Evolutionary conservation across 2,113 vertebrate species (phyloP).

Genomic region (Onychostruthus taczanowskii): DNA sequence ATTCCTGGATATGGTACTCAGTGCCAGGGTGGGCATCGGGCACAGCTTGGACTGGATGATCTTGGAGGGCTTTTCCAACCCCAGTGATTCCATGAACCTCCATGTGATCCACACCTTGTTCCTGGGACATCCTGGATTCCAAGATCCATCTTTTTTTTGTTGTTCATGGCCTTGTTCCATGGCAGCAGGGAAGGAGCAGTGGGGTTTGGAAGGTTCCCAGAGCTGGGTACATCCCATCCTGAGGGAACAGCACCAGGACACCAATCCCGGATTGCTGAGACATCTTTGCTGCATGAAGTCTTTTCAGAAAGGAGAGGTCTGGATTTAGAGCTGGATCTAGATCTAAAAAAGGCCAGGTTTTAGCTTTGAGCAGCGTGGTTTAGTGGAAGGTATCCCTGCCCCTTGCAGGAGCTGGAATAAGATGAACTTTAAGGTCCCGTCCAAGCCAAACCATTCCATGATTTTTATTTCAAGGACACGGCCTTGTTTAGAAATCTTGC

Average conservation of each 20-base stretch:
- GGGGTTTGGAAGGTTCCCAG: neutral
- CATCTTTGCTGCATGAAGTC: neutral
- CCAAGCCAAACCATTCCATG: neutral
- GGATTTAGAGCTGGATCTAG: neutral
- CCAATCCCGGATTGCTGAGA: neutral
- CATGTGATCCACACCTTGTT: rapidly evolving
- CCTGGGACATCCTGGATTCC: neutral
- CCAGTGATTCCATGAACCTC: neutral
- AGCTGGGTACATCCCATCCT: neutral
- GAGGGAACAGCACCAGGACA: neutral
- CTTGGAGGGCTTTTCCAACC: neutral
- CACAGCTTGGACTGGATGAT: rapidly evolving
- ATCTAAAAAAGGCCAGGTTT: neutral
- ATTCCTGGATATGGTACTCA: neutral
- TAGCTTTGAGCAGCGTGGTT: neutral
- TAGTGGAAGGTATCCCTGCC: too few relatives aligned
- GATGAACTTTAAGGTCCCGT: neutral
- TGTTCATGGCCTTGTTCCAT: neutral
- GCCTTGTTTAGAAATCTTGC: neutral
- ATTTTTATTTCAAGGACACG: neutral
- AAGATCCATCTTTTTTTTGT: neutral
- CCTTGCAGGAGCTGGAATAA: neutral
- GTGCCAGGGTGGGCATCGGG: rapidly evolving
- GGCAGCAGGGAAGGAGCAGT: neutral
- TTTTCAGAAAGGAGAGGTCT: neutral